These are phyloP conservation scores for Ophion obscuratus DNA, from an alignment of 2,888 invertebrate species.

Conservation along the genomic window DNA sequence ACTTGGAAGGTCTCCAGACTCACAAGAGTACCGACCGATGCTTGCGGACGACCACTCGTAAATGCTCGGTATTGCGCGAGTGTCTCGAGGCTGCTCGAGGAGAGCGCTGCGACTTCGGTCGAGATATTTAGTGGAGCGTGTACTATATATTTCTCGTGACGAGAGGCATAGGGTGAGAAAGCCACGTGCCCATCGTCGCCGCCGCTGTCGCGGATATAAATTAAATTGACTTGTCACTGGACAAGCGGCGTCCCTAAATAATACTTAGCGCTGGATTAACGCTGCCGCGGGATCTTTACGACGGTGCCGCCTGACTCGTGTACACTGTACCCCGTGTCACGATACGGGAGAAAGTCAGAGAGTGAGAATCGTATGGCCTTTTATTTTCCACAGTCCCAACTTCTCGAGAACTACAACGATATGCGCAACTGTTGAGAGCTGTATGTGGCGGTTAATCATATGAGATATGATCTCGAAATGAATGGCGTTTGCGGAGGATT, in stretches of 20 bases:
- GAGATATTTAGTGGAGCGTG: constrained; percentile 73
- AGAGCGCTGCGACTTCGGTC: constrained; percentile 43
- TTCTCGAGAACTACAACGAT: constrained; percentile 17
- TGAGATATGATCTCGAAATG: constrained; percentile 46
- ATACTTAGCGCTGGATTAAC: constrained; percentile 77
- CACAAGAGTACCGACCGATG: constrained; percentile 61
- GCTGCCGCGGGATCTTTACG: constrained; percentile 69
- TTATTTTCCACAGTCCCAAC: constrained; percentile 49
- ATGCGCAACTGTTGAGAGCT: constrained; percentile 47
- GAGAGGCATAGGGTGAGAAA: constrained; percentile 44
- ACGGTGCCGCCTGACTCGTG: constrained; percentile 58
- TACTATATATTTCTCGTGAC: constrained; percentile 73
- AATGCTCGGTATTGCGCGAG: constrained; percentile 68
- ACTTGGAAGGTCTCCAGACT: constrained; percentile 78
- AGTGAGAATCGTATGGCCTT: constrained; percentile 43
- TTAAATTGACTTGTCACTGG: constrained; percentile 78
- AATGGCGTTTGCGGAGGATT: constrained; percentile 10
- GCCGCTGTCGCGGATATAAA: constrained; percentile 73
- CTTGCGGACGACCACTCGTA: constrained; percentile 71
- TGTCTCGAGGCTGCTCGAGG: not conserved
- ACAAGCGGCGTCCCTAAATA: constrained; percentile 75
- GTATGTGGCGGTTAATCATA: constrained; percentile 45
- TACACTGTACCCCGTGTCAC: constrained; percentile 62
- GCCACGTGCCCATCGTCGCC: constrained; percentile 60
- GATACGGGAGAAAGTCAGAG: constrained; percentile 17